Evolutionary conservation across 2,888 invertebrate genomes (phyloP).

Genomic region (Pristionchus arcanus): DNA sequence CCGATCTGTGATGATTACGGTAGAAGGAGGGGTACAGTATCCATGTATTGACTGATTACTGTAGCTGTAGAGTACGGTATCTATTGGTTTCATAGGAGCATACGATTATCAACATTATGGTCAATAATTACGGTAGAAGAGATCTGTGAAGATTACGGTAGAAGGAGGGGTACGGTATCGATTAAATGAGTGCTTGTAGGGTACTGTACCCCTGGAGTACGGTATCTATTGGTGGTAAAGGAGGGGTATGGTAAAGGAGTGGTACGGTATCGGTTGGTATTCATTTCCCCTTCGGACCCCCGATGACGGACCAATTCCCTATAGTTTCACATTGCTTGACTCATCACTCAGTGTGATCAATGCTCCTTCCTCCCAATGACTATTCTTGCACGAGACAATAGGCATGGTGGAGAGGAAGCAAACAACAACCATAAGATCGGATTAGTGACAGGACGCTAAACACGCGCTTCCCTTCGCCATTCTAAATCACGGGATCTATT

Average conservation of each 20-base stretch:
- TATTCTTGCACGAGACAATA: background rate
- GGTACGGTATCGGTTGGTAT: no score
- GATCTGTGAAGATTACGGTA: no score
- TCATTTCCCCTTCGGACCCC: no score
- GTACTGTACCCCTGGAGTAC: background rate
- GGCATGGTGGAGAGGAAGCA: background rate
- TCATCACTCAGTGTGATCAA: background rate
- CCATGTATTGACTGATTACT: background rate
- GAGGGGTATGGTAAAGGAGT: no score
- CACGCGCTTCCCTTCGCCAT: background rate
- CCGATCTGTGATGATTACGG: conserved; percentile 75
- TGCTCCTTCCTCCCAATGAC: background rate
- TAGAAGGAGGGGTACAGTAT: conserved; percentile 7
- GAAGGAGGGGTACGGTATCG: no score
- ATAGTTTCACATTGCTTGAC: background rate
- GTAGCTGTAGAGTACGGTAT: no score
- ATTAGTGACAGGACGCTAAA: background rate
- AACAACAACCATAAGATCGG: background rate
- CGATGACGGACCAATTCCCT: no score
- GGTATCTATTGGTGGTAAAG: background rate
- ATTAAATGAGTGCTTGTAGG: no score
- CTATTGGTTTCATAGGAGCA: no score
- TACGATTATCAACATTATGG: no score
- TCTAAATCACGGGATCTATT: background rate
- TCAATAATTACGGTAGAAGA: no score